These are phyloP conservation scores for Botia almorhae DNA, from an alignment of 2,797 vertebrate species.

Conservation along the genomic window DNA sequence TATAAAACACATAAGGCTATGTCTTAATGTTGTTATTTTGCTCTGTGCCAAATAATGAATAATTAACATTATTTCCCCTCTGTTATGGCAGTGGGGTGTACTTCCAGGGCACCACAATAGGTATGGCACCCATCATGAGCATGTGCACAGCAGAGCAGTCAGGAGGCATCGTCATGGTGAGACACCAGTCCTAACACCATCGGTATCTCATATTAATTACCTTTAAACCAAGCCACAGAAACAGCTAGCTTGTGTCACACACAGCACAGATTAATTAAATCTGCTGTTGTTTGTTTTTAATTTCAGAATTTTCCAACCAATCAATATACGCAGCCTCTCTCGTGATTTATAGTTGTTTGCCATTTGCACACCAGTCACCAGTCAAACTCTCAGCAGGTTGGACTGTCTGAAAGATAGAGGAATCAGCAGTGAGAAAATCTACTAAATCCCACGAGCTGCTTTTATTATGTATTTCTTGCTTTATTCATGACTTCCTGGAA, in stretches of 20 bases:
- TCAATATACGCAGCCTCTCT: slow-evolving; percentile 8
- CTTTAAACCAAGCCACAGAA: slow-evolving; percentile 15
- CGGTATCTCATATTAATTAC: slow-evolving; percentile 10
- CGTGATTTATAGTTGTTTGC: slow-evolving; percentile 2
- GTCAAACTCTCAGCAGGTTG: slow-evolving; percentile 2
- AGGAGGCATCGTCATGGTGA: slow-evolving; percentile 96
- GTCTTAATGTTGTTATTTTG: slow-evolving; percentile 31
- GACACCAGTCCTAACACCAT: slow-evolving; percentile 54
- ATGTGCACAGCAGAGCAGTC: slow-evolving; percentile 99
- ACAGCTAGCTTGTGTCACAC: slow-evolving; percentile 7
- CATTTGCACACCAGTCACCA: background rate
- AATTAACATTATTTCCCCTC: slow-evolving; percentile 13
- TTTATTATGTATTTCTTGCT: slow-evolving; percentile 22
- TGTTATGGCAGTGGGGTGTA: slow-evolving; percentile 86
- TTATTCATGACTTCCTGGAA: slow-evolving; percentile 34
- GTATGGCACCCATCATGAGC: slow-evolving; percentile 99
- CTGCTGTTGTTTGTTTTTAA: slow-evolving; percentile 30
- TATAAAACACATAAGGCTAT: background rate
- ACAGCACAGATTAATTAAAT: background rate
- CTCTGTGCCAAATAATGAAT: background rate
- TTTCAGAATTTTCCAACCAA: slow-evolving; percentile 10
- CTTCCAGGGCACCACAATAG: slow-evolving; percentile 98
- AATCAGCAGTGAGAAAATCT: background rate
- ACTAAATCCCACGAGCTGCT: background rate
- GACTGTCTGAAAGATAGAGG: background rate